A percentile compares a stretch with the other conserved stretches of the same genome.
Evolutionary conservation across 2,888 invertebrate genomes (phyloP).

Genomic region (Limnephilus marmoratus): DNA sequence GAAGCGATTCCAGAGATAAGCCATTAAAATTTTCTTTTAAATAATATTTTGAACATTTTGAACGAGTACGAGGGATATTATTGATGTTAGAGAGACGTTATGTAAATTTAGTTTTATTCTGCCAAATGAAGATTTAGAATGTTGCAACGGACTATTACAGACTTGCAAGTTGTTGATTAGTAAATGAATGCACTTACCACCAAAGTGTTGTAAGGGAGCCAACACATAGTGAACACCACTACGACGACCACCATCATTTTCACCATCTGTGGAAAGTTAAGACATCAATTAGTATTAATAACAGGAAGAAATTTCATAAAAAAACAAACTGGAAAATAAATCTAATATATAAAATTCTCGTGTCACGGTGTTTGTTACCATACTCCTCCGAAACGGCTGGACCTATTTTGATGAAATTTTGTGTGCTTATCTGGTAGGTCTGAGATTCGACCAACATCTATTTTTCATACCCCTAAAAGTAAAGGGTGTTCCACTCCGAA

Average conservation of each 20-base stretch:
- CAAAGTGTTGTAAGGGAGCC: slow-evolving; percentile 83
- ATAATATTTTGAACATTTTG: neutral
- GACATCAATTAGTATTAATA: neutral
- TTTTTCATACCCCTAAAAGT: too few species aligned
- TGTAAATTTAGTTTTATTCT: neutral
- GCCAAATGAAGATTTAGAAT: neutral
- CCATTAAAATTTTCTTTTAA: too few species aligned
- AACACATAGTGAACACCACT: slow-evolving; percentile 84
- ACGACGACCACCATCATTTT: slow-evolving; percentile 90
- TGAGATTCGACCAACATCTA: too few species aligned
- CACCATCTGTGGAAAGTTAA: slow-evolving; percentile 80
- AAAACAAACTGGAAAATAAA: too few species aligned
- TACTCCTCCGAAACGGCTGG: too few species aligned
- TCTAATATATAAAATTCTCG: too few species aligned
- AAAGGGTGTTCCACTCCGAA: too few species aligned
- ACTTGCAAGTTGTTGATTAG: neutral
- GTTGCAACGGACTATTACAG: neutral
- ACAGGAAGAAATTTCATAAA: too few species aligned
- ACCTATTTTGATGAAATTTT: too few species aligned
- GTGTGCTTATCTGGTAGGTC: too few species aligned
- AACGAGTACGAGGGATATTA: neutral
- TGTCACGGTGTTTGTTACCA: too few species aligned
- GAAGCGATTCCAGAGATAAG: neutral
- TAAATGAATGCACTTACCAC: slow-evolving; percentile 74
- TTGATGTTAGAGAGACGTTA: neutral